Conservation (phyloP, 1,140 invertebrate species). For the Brachionus paranguensis region DNA sequence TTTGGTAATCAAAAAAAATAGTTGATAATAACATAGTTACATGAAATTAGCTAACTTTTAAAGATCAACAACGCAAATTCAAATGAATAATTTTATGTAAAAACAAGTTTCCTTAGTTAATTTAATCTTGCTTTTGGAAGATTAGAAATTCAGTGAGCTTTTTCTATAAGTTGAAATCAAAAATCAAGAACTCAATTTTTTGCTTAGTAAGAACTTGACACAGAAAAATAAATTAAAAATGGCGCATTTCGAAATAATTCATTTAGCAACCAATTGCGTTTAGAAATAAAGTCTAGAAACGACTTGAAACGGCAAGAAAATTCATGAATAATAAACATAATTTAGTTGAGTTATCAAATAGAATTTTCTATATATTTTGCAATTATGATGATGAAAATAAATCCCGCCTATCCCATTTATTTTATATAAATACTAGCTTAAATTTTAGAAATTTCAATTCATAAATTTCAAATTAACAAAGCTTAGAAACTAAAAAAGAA, state of each 20-base stretch:
- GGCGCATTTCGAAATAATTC: neutral
- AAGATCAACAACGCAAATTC: too few species aligned
- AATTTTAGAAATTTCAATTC: neutral
- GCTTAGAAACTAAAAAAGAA: neutral
- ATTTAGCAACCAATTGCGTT: neutral
- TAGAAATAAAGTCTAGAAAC: neutral
- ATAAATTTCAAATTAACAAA: neutral
- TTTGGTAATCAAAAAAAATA: too few species aligned
- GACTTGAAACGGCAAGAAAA: neutral
- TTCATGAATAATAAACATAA: neutral
- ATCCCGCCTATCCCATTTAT: neutral
- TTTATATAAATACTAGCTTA: neutral
- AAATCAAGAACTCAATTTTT: neutral
- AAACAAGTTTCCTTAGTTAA: too few species aligned
- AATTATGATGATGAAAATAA: neutral
- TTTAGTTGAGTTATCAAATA: neutral
- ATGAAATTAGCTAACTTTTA: too few species aligned
- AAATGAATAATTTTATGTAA: too few species aligned
- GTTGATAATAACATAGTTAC: too few species aligned
- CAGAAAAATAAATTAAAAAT: constrained; percentile 26
- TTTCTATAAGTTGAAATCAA: neutral
- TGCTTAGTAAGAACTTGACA: neutral
- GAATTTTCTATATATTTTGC: constrained; percentile 3
- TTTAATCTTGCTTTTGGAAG: too few species aligned
- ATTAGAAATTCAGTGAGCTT: too few species aligned